These are phyloP conservation scores for Neopelma chrysocephalum DNA, from an alignment of 2,797 vertebrate species.

Conservation along the genomic window DNA sequence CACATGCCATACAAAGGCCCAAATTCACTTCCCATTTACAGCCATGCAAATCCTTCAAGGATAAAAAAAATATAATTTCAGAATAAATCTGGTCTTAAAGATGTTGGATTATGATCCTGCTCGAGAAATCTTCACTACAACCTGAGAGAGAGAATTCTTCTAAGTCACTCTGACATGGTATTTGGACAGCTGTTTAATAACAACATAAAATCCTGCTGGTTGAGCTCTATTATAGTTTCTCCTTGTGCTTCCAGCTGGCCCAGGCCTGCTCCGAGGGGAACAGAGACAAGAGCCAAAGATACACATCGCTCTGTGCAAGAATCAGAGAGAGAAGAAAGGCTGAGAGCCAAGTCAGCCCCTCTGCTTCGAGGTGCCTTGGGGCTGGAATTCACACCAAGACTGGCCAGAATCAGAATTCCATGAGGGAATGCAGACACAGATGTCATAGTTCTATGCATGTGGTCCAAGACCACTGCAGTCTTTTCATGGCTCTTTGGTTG, in stretches of 20 bases:
- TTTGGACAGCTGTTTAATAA: conserved; percentile 61
- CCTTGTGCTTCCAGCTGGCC: conserved; percentile 44
- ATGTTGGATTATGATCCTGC: background rate
- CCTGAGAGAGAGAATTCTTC: background rate
- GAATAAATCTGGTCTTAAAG: background rate
- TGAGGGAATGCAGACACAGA: background rate
- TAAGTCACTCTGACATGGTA: background rate
- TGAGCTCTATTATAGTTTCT: background rate
- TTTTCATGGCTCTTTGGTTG: background rate
- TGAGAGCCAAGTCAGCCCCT: background rate
- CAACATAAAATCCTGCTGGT: conserved; percentile 11
- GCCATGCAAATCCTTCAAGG: background rate
- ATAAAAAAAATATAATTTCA: background rate
- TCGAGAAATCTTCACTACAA: background rate
- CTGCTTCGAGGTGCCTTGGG: conserved; percentile 4
- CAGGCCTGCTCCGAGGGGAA: background rate
- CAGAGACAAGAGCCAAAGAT: background rate
- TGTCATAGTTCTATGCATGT: background rate
- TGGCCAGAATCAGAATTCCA: background rate
- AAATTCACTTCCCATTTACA: background rate
- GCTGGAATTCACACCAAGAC: background rate
- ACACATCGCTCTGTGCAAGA: background rate
- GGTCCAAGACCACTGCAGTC: background rate
- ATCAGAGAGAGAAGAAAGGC: background rate
- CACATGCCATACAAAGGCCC: background rate